Evolutionary conservation across 2,113 vertebrate species (phyloP), one percentile per base, ranked within the genome.

Genomic region (Coregonus clupeaformis): DNA sequence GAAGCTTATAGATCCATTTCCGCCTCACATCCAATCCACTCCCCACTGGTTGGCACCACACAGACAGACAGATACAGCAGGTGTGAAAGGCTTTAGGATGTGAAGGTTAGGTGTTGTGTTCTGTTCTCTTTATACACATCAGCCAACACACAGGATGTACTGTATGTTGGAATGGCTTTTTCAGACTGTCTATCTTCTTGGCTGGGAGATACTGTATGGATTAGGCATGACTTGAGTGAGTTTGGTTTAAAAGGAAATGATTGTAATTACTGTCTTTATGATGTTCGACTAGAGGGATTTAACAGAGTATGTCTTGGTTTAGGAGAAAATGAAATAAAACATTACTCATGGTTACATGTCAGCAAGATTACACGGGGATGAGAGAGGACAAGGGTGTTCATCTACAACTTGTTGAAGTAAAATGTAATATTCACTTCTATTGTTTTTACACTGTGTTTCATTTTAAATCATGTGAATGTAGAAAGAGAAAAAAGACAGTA

Each of bases 1-100:
- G 84, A 73, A 85, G 78, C 76, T 80, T 85, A 52, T 52, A 16
- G 86, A 84, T 85, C 70, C 80, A 29, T 79, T 81, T 82, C 80
- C 80, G 72, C 32, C 7, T 22, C 18, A 79, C 72, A 29, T 65
- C 60, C 78, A 83, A 84, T 84, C 80, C 73, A 63, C 76, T 72
- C 55, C 32, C 22, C 42, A 1, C n/a, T 74, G 79, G 27, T 82
- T 85, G 83, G 81, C 77, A 72, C 80, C 22, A 62, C 67, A 77
- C 84, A 47, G 24, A n/a, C 75, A 30, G 36, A 45, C 1, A n/a
- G 29, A 25, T 68, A 30, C 30, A 7, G 20, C 36, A 68, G 36
- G 24, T 69, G 81, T 74, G 64, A 77, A 75, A 42, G 45, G 32
- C 74, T 74, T 20, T 59, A 80, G 77, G 47, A 80, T 79, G 72